Percentiles rank a stretch among this genome's conserved stretches.
Conservation (phyloP, 2,888 invertebrate genomes). For the Thera britannica region DNA sequence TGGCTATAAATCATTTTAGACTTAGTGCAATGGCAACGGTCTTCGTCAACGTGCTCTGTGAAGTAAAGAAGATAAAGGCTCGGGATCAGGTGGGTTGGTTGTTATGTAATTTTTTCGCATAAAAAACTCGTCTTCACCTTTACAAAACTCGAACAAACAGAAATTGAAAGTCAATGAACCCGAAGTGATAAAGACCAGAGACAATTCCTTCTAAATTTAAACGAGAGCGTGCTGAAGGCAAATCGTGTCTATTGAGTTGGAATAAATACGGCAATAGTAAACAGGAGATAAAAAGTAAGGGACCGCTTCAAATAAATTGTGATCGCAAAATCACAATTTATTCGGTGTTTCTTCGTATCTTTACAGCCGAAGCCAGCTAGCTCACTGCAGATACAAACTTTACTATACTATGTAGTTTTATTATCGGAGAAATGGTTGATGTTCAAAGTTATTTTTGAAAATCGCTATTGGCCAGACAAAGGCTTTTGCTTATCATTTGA, state of each 20-base stretch:
- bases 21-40: too few relatives aligned
- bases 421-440: too few relatives aligned
- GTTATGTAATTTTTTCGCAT: neutral
- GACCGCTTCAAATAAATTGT: conserved; percentile 33
- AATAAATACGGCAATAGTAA: conserved; percentile 28
- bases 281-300: conserved; percentile 27
- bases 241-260: conserved; percentile 7
- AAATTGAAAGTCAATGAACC: conserved; percentile 8
- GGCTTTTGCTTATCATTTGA: too few relatives aligned
- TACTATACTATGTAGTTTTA: too few relatives aligned
- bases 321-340: conserved; percentile 32
- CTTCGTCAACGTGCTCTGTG: too few relatives aligned
- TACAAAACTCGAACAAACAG: neutral
- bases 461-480: too few relatives aligned
- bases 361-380: conserved; percentile 22
- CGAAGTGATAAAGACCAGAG: conserved; percentile 13
- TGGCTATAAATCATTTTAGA: too few relatives aligned
- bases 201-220: conserved; percentile 17
- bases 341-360: conserved; percentile 32
- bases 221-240: conserved; percentile 9
- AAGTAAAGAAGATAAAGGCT: too few relatives aligned
- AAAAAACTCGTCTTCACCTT: neutral
- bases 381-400: neutral
- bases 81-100: too few relatives aligned
- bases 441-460: neutral